phyloP scores from a whole-genome alignment of 1,140 invertebrate species.

The Apis dorsata region DNA sequence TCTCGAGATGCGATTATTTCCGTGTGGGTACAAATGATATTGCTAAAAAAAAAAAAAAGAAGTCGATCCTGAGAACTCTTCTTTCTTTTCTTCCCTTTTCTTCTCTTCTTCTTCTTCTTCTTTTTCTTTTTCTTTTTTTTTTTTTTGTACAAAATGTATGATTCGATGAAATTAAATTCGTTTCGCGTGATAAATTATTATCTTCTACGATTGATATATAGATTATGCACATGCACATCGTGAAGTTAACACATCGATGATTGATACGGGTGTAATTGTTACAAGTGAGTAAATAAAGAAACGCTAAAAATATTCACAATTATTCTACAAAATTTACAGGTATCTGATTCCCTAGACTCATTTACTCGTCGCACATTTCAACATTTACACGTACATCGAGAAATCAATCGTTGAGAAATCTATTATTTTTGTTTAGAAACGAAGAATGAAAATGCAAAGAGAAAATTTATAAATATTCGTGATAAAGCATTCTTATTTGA shows the following conservation, averaged over 20 bases:
- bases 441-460: neutral
- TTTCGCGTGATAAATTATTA: neutral
- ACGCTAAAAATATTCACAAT: constrained; percentile 42
- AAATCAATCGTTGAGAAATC: neutral
- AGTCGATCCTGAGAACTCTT: neutral
- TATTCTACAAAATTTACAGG: constrained; percentile 35
- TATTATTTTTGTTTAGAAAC: neutral
- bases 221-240: neutral
- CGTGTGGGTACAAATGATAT: constrained; percentile 4
- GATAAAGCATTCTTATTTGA: too few species aligned
- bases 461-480: neutral
- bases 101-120: neutral
- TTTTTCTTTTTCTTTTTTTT: too few species aligned
- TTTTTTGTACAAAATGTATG: neutral
- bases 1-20: neutral
- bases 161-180: neutral
- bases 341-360: neutral
- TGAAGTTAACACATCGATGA: constrained; percentile 8
- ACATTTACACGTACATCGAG: neutral
- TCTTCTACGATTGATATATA: neutral
- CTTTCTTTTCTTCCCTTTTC: neutral
- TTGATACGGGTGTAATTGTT: neutral
- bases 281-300: neutral
- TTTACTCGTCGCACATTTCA: neutral
- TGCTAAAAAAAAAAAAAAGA: neutral